Percentiles rank a stretch among this genome's conserved stretches.
Evolutionary conservation across 1,140 invertebrate species (phyloP).

Genomic region (Drosophila seguyi): DNA sequence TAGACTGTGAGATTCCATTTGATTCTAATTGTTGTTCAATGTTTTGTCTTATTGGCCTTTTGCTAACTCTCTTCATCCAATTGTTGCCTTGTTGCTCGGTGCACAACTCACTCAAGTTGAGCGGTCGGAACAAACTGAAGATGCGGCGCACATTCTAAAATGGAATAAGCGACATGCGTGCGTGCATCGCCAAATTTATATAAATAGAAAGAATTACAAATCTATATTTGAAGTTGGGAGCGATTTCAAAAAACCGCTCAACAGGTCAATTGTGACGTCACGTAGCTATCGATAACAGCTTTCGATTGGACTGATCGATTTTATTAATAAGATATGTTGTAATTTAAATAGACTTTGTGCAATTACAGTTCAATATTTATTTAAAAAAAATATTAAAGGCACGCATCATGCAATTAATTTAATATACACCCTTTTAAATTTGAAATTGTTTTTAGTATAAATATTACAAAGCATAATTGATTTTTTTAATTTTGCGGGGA

Average conservation of each 20-base stretch:
- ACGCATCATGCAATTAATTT: no score
- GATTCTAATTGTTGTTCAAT: constrained; percentile 44
- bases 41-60: constrained; percentile 35
- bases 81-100: constrained; percentile 50
- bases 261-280: constrained; percentile 34
- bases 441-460: no score
- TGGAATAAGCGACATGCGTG: constrained; percentile 64
- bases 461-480: no score
- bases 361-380: no score
- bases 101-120: constrained; percentile 79
- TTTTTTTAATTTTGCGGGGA: no score
- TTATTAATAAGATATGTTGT: no score
- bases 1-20: constrained; percentile 53
- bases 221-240: constrained; percentile 73
- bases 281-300: constrained; percentile 6
- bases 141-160: constrained; percentile 66
- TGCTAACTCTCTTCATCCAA: constrained; percentile 27
- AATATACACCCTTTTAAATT: no score
- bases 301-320: background rate
- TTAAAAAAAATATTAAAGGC: no score
- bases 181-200: constrained; percentile 73
- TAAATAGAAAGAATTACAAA: constrained; percentile 67
- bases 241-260: constrained; percentile 35
- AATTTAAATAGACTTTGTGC: background rate
- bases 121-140: constrained; percentile 76